Base-by-base conservation (phyloP, 2,797 vertebrate genomes). In the Phrynocephalus vlangalii region DNA sequence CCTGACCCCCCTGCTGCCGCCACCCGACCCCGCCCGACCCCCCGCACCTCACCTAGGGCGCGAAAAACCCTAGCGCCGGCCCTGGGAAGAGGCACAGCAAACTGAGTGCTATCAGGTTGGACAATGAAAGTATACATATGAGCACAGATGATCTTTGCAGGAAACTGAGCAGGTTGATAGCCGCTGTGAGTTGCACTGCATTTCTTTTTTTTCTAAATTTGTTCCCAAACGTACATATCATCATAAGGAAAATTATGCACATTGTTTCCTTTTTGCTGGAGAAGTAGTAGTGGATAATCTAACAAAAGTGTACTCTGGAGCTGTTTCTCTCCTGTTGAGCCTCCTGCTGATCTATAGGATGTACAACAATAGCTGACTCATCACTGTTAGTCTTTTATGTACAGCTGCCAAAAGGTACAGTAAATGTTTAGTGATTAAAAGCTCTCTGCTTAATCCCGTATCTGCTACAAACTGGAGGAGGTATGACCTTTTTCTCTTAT, bases 341-440 rank as follows among this genome's bases (percentile, higher is more conserved):
- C 50, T 50, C 3, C 15, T 76, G 82, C 79, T 60, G 67, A 85
- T 73, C 10, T 86, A 50, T 48, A 92, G 79, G 33, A 20, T 44
- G 5, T 82, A 92, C 52, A 82, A 85, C 73, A 48, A 71, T 83
- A 91, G 87, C 33, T 30, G 67, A 93, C 33, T 75, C 71, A 33
- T 22, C 33, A 68, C 63, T 91, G 50, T 84, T 90, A 89, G 82
- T 76, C 80, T 73, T 75, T 86, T 67, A 82, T 76, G 24, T 56
- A 56, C 84, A 88, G 80, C 48, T 78, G 75, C 86, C 84, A 67
- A 92, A 93, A 92, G 86, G 70, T 88, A 85, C 85, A 87, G 72
- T 11, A 75, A 87, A 85, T 76, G 93, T 87, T 93, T 91, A 91
- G 84, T 77, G 82, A 76, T 87, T 79, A 91, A 93, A 94, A 30